phyloP scores from a whole-genome alignment of 2,797 vertebrate genomes.

The Dipus sagitta region DNA sequence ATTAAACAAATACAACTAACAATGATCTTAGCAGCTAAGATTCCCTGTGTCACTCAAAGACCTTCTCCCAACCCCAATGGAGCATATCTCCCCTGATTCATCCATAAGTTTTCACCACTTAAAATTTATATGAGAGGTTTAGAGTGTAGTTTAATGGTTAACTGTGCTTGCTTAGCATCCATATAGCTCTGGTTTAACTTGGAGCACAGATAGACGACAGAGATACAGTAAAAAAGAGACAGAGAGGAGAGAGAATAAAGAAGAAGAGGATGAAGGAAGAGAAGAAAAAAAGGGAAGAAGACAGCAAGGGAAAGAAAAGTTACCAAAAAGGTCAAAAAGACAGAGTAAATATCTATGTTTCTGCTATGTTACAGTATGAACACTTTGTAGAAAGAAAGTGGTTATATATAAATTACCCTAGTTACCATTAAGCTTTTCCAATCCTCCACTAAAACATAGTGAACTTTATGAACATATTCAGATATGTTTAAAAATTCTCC shows the following conservation, averaged over 20 bases:
- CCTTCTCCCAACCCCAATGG: rapidly evolving
- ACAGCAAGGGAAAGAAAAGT: background rate
- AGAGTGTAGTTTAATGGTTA: background rate
- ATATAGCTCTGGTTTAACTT: background rate
- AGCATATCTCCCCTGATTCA: background rate
- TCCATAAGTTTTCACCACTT: background rate
- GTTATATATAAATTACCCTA: background rate
- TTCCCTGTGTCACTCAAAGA: constrained; percentile 15
- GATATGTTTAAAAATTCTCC: background rate
- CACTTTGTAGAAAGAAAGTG: background rate
- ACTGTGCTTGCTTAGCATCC: background rate
- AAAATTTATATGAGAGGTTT: background rate
- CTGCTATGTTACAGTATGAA: background rate
- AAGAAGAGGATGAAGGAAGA: too few species aligned
- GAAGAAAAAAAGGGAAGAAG: too few species aligned
- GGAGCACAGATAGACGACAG: background rate
- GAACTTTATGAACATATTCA: constrained; percentile 34
- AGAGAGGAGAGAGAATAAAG: background rate
- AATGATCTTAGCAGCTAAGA: constrained; percentile 6
- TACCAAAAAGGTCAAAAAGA: background rate
- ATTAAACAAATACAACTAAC: constrained; percentile 23
- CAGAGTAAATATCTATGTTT: background rate
- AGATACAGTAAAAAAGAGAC: too few species aligned
- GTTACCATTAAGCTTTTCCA: background rate
- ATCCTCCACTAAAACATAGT: background rate